Base-by-base conservation (phyloP, 2,113 vertebrate genomes). In the Zootoca vivipara region DNA sequence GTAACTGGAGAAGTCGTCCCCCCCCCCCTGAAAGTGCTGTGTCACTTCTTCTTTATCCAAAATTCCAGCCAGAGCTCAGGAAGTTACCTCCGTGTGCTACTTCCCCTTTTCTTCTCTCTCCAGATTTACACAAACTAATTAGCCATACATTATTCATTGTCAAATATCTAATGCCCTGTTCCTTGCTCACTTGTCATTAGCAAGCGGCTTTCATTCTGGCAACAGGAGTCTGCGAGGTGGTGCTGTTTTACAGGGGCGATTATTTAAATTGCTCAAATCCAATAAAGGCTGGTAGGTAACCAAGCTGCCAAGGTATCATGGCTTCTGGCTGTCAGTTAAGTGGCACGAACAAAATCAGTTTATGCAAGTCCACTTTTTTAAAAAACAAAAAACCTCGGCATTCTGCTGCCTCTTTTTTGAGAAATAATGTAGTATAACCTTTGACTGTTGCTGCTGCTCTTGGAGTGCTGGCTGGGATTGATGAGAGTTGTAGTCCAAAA, bases 21-120 rank as follows among this genome's bases (percentile, higher is more conserved):
- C 2, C 26, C 93, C 82, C 96, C 91, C 77, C 95, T 95, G 94
- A 96, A 98, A 98, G 94, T 97, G 97, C 97, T 96, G 92, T 96
- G 96, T 97, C 88, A 97, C 98, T 97, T 96, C 96, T 98, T 96
- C 95, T 97, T 92, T 93, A 94, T 94, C 93, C 94, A 96, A 96
- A 97, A 97, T 98, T 97, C 95, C 93, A 97, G 90, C 82, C 91
- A 90, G 94, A 91, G 87, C 94, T 95, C 96, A 97, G 96, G 97
- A 98, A 97, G 95, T 96, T 91, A 91, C 79, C 87, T 92, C 46
- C 80, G 84, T 42, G 78, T 93, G 92, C 79, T 64, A 93, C 96
- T 95, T 96, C 95, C 96, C 73, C 96, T 96, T 96, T 86, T 95
- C 69, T 92, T 24, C 10, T 83, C 24, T 83, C 40, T 88, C 42